Base-by-base conservation (phyloP, 2,888 invertebrate genomes). In the Diarsia mendica region DNA sequence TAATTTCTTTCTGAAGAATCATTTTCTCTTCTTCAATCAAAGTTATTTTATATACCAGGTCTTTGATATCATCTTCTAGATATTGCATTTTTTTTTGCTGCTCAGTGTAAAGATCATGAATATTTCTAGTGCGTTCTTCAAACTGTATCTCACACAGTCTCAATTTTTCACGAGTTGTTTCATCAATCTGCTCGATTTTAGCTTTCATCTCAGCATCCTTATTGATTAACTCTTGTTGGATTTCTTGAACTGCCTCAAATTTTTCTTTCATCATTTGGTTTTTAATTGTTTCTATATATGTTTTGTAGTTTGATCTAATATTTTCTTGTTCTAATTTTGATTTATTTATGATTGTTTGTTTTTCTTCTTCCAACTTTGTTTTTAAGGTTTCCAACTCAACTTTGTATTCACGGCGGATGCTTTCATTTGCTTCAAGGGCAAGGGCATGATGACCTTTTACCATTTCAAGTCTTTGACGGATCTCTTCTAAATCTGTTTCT, bases 401-500 rank as follows among this genome's bases (percentile, higher is more conserved):
- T 91, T 95, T 96, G 80, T 96, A 96, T 87, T 96, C 96, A 58
- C 95, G 91, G 82, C 96, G 90, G 72, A 96, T 96, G 80, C 96
- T 96, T 86, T 96, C 96, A 90, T 96, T 96, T 8, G 96, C 96
- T 88, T 96, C 96, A 79, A 96, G 79, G 48, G 96, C 96, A 77
- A 96, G 89, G 60, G 94, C 94, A 91, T 96, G 96, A 84, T 96
- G 96, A 1, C 96, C 95, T 89, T 96, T 96, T 2, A 96, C 96
- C 95, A 96, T 95, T 90, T 96, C 96, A 58, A 96, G 90, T 77
- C 96, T 92, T 86, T 96, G 95, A 63, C 89, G 91, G n/a, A 94
- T 94, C 91, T 96, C 95, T 67, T 95, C 94, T 33, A 96, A 84
- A 67, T 89, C 88, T 68, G 88, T 90, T 90, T 96, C 96, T 70